Evolutionary conservation across 2,888 invertebrate species (phyloP).

Genomic region (Tupiocoris notatus): DNA sequence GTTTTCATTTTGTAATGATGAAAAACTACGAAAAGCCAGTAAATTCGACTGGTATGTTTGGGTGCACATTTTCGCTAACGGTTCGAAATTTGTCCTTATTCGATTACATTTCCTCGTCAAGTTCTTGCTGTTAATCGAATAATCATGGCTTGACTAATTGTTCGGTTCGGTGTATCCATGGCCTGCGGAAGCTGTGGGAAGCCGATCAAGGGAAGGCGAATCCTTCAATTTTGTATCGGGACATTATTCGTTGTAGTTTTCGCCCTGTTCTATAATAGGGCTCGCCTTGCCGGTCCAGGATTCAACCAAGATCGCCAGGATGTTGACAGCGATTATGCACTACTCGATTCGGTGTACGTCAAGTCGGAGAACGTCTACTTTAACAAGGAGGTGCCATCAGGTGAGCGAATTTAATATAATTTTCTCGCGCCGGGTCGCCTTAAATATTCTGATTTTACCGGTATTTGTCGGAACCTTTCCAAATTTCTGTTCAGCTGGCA

Average conservation of each 20-base stretch:
- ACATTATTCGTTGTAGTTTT: not conserved
- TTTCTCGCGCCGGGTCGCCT: no score
- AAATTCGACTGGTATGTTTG: no score
- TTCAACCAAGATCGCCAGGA: not conserved
- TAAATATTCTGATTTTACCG: no score
- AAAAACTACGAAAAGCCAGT: no score
- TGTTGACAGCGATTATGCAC: conserved; percentile 1
- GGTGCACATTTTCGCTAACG: no score
- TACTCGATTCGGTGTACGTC: not conserved
- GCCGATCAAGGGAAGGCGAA: conserved; percentile 22
- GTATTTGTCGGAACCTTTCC: no score
- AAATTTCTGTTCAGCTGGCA: conserved; percentile 8
- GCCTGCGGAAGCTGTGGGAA: conserved; percentile 4
- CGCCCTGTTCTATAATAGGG: conserved; percentile 19
- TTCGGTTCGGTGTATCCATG: not conserved
- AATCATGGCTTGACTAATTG: not conserved
- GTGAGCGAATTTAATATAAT: no score
- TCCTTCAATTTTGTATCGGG: conserved; percentile 15
- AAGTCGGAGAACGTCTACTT: not conserved
- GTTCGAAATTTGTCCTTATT: no score
- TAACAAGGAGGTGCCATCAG: conserved; percentile 8
- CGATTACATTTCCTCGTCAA: no score
- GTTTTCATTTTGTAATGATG: no score
- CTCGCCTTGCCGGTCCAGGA: not conserved
- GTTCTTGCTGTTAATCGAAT: no score